Percentiles rank a stretch among this genome's conserved stretches.
Conservation (phyloP, 1,140 invertebrate genomes). For the Drosophila kurseongensis region DNA sequence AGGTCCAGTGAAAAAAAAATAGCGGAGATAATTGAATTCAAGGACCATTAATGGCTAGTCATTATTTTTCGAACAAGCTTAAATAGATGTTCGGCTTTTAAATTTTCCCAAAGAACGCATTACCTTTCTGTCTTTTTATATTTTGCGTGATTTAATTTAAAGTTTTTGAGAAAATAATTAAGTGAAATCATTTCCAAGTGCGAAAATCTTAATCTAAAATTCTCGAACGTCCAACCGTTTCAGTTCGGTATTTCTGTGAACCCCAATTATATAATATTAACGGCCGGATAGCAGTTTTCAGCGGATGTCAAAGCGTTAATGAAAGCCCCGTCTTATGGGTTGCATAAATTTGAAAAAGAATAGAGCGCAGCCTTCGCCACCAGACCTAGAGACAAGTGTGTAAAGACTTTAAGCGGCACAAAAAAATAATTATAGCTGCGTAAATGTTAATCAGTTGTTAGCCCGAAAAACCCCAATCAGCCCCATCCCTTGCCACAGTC, state of each 20-base stretch:
- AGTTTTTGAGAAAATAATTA: neutral
- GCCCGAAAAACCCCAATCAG: constrained; percentile 32
- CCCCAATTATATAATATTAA: neutral
- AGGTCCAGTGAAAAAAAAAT: neutral
- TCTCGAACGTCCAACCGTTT: neutral
- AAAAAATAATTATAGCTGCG: constrained; percentile 48
- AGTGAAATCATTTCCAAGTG: neutral
- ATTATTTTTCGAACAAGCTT: neutral
- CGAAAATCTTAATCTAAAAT: too few species aligned
- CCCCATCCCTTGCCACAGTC: constrained; percentile 34
- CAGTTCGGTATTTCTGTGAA: constrained; percentile 7
- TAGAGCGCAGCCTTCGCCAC: constrained; percentile 16
- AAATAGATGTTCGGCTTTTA: neutral
- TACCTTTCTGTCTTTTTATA: neutral
- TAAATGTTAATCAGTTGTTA: constrained; percentile 53
- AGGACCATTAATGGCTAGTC: neutral
- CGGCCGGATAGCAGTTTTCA: neutral
- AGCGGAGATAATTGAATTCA: constrained; percentile 4
- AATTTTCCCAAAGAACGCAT: neutral
- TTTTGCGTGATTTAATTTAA: neutral
- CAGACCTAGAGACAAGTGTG: constrained; percentile 47
- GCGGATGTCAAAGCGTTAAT: constrained; percentile 11
- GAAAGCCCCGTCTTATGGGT: constrained; percentile 32
- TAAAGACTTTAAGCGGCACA: constrained; percentile 43
- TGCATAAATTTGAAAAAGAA: constrained; percentile 49